Percentiles rank a stretch among this genome's conserved stretches.
phyloP scores from a whole-genome alignment of 2,113 vertebrate genomes.

The Garra rufa region DNA sequence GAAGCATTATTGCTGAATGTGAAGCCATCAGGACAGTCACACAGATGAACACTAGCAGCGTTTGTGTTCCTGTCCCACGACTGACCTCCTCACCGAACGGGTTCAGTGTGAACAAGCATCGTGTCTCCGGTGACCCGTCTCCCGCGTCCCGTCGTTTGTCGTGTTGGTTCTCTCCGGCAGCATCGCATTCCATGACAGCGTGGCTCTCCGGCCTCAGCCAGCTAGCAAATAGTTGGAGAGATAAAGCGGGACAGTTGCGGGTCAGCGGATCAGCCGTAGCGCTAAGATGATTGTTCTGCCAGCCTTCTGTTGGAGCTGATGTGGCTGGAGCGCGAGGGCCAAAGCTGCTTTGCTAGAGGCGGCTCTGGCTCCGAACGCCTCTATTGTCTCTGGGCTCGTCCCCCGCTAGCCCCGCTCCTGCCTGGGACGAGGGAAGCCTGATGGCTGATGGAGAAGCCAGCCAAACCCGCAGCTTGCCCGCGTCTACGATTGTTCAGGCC shows the following conservation, averaged over 20 bases:
- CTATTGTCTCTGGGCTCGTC: constrained; percentile 73
- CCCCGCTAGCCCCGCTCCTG: constrained; percentile 66
- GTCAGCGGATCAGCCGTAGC: constrained; percentile 78
- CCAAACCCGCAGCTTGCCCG: constrained; percentile 32
- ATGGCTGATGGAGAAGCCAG: constrained; percentile 38
- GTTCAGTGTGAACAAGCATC: background rate
- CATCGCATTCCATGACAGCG: constrained; percentile 68
- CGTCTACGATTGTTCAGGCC: constrained; percentile 40
- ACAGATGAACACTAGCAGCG: background rate
- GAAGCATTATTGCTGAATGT: background rate
- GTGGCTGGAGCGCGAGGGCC: constrained; percentile 67
- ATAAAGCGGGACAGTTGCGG: constrained; percentile 71
- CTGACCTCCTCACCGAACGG: background rate
- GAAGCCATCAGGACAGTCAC: background rate
- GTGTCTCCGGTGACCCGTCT: constrained; percentile 31
- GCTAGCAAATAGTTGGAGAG: constrained; percentile 66
- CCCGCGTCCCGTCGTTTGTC: background rate
- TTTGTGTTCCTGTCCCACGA: background rate
- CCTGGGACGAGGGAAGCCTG: constrained; percentile 25
- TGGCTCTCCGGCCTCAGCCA: constrained; percentile 49
- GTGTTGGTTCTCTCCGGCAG: constrained; percentile 41
- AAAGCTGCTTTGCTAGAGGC: constrained; percentile 74
- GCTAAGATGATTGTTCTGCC: constrained; percentile 80
- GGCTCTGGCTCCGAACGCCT: constrained; percentile 71
- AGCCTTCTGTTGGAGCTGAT: constrained; percentile 79